phyloP scores from a whole-genome alignment of 2,888 invertebrate genomes.

The Eristalis pertinax region DNA sequence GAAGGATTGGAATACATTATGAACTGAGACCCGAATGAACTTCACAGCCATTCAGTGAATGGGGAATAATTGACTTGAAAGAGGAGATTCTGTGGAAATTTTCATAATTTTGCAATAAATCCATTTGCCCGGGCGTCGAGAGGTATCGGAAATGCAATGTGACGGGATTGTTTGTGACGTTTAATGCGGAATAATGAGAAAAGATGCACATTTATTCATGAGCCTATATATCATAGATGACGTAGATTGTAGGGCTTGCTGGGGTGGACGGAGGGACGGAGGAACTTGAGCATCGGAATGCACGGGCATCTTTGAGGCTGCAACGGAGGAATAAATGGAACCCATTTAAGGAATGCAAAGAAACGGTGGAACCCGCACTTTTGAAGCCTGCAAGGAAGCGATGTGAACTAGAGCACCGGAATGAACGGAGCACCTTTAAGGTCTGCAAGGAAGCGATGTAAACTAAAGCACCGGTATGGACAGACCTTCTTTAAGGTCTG shows the following conservation, averaged over 20 bases:
- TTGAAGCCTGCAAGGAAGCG: too few relatives aligned
- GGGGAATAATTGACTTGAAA: constrained; percentile 48
- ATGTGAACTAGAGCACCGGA: too few relatives aligned
- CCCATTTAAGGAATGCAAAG: too few relatives aligned
- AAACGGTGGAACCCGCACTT: too few relatives aligned
- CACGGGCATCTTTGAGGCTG: too few relatives aligned
- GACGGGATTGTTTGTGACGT: constrained; percentile 21
- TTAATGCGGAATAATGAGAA: constrained; percentile 28
- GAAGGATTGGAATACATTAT: constrained; percentile 55
- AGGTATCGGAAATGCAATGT: neutral
- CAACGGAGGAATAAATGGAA: too few relatives aligned
- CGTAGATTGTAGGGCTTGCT: neutral
- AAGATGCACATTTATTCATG: neutral
- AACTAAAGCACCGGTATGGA: too few relatives aligned
- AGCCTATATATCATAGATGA: neutral
- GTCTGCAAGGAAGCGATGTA: neutral
- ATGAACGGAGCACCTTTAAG: neutral
- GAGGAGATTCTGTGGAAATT: constrained; percentile 24
- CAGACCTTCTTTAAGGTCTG: too few relatives aligned
- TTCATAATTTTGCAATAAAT: constrained; percentile 72
- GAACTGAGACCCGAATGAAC: neutral
- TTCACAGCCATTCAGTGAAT: neutral
- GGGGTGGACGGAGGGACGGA: too few relatives aligned
- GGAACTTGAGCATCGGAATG: too few relatives aligned
- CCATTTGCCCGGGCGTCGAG: neutral